phyloP scores from a whole-genome alignment of 23 tunicate species.

The Halocynthia aurantium region DNA sequence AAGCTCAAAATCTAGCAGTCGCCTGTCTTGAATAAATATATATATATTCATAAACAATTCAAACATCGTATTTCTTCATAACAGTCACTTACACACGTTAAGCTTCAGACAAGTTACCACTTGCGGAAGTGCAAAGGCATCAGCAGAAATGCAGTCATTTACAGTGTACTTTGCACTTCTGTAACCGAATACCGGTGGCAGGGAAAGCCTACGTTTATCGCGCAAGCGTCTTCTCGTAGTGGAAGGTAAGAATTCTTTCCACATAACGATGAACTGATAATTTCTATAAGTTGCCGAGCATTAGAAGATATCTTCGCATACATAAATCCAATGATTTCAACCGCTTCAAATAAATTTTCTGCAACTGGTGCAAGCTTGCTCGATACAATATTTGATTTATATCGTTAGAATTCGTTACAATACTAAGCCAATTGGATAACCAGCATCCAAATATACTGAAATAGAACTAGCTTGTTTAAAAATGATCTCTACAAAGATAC shows the following conservation, averaged over 20 bases:
- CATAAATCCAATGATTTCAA: no score
- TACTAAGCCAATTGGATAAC: background rate
- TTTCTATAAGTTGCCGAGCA: no score
- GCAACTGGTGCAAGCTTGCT: no score
- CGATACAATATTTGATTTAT: no score
- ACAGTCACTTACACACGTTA: conserved; percentile 13
- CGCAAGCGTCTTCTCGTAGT: conserved; percentile 5
- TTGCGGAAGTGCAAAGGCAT: background rate
- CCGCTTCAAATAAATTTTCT: no score
- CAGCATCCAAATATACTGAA: no score
- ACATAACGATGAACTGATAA: background rate
- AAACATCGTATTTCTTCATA: background rate
- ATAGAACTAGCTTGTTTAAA: no score
- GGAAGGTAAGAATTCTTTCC: conserved; percentile 17
- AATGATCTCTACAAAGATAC: no score
- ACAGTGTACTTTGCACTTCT: background rate
- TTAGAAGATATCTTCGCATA: no score
- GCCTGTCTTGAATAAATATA: no score
- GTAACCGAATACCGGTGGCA: conserved; percentile 12
- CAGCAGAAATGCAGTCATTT: background rate
- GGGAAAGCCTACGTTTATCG: background rate
- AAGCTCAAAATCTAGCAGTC: no score
- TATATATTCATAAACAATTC: no score
- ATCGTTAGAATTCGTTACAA: background rate
- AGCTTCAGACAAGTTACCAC: conserved; percentile 17